Base-by-base conservation (phyloP, 2,797 vertebrate species). In the Argyrosomus regius region DNA sequence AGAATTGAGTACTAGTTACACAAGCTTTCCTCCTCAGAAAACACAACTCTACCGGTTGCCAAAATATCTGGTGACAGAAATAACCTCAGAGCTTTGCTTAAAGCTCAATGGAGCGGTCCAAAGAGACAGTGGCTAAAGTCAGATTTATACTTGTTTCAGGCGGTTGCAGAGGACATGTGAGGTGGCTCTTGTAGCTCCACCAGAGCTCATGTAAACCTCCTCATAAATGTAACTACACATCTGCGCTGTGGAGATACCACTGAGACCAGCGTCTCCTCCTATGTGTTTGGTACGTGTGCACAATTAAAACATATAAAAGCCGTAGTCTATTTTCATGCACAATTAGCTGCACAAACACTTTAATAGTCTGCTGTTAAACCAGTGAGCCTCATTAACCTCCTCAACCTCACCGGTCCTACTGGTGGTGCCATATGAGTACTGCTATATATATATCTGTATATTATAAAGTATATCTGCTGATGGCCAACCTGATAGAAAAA, bases 11-110 rank as follows among this genome's bases (percentile, higher is more conserved):
- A 72, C 31, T 45, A 45, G 71, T 68, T 85, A 64, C 57, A 69
- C 70, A 80, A 80, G 80, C 61, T 60, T 60, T 24, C 48, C 66
- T 61, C 22, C n/a, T 56, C 59, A 48, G 35, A 46, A 81, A 70
- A 54, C 0, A 50, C n/a, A 59, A 56, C 59, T 81, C 28, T 74
- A 56, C 6, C 18, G 45, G 41, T 65, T 80, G 62, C 67, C 65
- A 62, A 80, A 84, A 84, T 73, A 74, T 87, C 76, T 64, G 28
- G 20, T 48, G 74, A 54, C 43, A n/a, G 60, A 83, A 86, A 86
- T 56, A 77, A 54, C 66, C 73, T 78, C 39, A 35, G 53, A 58
- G 77, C 69, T 74, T 80, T 80, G 48, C 41, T 24, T 61, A 46
- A 77, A 81, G 64, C 67, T 81, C 53, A 50, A 49, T 26, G 70